phyloP scores from a whole-genome alignment of 1,140 invertebrate genomes.

The Lepidurus packardi region DNA sequence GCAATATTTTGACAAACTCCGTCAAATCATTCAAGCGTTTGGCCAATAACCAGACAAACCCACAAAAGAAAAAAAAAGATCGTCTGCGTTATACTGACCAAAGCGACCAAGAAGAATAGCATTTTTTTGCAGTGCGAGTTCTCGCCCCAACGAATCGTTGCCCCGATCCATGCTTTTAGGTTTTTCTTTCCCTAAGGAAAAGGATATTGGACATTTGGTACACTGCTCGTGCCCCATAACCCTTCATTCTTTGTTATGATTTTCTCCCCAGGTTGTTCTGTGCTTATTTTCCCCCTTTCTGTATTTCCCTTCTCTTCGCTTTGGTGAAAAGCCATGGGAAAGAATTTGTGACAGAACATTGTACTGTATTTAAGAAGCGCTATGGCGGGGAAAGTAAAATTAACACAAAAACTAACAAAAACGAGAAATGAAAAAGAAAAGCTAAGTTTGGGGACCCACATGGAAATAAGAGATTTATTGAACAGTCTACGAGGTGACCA shows the following conservation, averaged over 20 bases:
- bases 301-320: neutral
- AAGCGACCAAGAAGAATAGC: neutral
- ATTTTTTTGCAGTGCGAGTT: neutral
- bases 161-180: neutral
- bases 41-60: neutral
- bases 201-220: neutral
- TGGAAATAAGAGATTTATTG: constrained; percentile 22
- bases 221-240: neutral
- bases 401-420: neutral
- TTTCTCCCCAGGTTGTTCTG: neutral
- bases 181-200: neutral
- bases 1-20: neutral
- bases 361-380: neutral
- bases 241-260: neutral
- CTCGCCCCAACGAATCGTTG: neutral
- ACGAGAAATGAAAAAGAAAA: neutral
- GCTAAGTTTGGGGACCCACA: neutral
- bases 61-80: neutral
- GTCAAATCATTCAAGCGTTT: constrained; percentile 2
- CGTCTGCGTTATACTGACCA: neutral
- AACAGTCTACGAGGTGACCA: neutral
- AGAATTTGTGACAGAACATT: neutral
- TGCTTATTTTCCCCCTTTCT: neutral
- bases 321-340: neutral
- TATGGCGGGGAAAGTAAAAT: neutral